Evolutionary conservation across 2,113 vertebrate genomes (phyloP), one percentile per base, ranked within the genome.

Genomic region (Triplophysa siluroides): DNA sequence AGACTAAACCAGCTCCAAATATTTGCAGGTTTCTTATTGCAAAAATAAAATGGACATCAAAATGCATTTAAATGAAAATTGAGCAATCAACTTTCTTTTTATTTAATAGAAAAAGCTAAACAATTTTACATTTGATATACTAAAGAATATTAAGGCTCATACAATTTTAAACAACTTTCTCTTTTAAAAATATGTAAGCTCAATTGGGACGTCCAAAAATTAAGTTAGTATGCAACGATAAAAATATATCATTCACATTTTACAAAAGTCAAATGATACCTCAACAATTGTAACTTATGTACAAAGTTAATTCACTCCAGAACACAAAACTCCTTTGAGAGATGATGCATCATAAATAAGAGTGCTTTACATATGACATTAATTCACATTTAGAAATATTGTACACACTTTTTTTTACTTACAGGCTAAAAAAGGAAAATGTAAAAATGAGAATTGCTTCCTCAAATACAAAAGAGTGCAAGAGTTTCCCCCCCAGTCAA

Each of bases 141-240:
- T 56, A 84, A 84, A 83, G 69, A 85, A 89, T 84, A 89, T 84
- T 89, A 92, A 92, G 88, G 89, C 89, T 91, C 85, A 75, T 85
- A 78, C 88, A 73, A 79, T 24, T 8, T 84, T 73, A 86, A 86
- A 88, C 66, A 26, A 85, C 78, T 56, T 66, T 21, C 18, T n/a
- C 64, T 70, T 58, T 58, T 82, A 86, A 84, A 78, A 87, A 84
- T 80, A 78, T 85, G 79, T 69, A 78, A 67, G 80, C 86, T 83
- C 84, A 87, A 88, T 83, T 83, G 72, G 85, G 72, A 86, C 72
- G 83, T 84, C 72, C 84, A 82, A 78, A 69, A 90, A 89, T 93
- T 92, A 93, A 93, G 89, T 93, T 94, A 94, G 92, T 92, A 86
- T 54, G 83, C 89, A 90, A 90, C 76, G 87, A 90, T 92, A 92